Conservation (phyloP, 2,888 invertebrate genomes). For the Athrips mouffetella region DNA sequence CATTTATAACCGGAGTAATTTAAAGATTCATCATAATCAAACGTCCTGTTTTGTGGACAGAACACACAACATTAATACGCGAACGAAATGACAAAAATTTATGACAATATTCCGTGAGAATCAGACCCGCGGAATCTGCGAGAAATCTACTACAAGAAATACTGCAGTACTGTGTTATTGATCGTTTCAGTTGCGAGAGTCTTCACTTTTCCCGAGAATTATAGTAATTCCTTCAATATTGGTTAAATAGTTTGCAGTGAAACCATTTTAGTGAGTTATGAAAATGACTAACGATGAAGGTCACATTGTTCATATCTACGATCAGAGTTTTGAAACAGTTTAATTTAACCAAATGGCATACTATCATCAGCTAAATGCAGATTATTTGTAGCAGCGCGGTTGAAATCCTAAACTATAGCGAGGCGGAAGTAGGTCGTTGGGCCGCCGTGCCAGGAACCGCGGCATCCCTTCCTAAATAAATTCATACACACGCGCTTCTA, state of each 20-base stretch:
- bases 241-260: constrained; percentile 3
- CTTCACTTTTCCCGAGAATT: no score
- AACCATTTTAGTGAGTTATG: no score
- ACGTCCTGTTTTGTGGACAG: neutral
- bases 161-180: constrained; percentile 15
- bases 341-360: neutral
- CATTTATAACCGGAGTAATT: no score
- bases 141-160: constrained; percentile 15
- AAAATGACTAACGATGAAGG: neutral
- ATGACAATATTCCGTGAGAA: constrained; percentile 33
- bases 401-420: constrained; percentile 8
- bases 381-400: constrained; percentile 1
- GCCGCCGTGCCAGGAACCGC: constrained; percentile 46
- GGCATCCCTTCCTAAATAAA: constrained; percentile 54
- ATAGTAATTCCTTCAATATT: constrained; percentile 8
- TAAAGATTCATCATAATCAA: no score
- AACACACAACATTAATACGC: neutral
- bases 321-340: constrained; percentile 1
- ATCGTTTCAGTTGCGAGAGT: constrained; percentile 13
- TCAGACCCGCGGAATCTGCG: constrained; percentile 26
- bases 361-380: neutral
- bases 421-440: constrained; percentile 52
- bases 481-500: constrained; percentile 48
- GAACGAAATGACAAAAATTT: constrained; percentile 29
- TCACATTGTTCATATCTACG: neutral